Conservation (phyloP, 2,797 vertebrate species). For the Schizopygopsis pylzovi region DNA sequence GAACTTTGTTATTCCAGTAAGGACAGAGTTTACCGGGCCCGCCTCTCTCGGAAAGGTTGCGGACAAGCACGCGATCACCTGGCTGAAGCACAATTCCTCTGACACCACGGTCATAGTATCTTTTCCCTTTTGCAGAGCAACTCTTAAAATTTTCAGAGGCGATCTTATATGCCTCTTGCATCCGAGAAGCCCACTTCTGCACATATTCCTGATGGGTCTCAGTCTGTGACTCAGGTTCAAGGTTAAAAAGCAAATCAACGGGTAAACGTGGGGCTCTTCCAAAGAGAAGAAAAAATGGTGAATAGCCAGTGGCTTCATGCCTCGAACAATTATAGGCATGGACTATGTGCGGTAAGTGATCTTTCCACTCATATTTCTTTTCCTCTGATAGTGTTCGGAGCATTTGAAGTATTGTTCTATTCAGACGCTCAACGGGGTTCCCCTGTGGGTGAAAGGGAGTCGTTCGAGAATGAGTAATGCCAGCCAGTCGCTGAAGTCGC, state of each 20-base stretch:
- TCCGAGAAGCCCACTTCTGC: background rate
- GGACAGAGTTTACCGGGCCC: background rate
- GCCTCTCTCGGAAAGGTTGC: slow-evolving; percentile 11
- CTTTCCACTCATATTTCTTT: too few species aligned
- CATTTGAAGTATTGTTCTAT: too few species aligned
- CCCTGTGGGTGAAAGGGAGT: too few species aligned
- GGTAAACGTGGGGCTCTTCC: background rate
- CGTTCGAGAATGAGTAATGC: too few species aligned
- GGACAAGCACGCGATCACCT: background rate
- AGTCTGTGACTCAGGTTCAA: background rate
- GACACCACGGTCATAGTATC: background rate
- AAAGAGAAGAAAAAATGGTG: background rate
- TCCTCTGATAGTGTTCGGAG: too few species aligned
- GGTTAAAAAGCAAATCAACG: background rate
- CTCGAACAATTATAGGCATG: too few species aligned
- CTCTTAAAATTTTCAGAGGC: background rate
- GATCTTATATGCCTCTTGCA: background rate
- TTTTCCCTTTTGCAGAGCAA: background rate
- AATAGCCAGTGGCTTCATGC: too few species aligned
- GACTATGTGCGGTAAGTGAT: too few species aligned
- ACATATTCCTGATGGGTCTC: background rate
- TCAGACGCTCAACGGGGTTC: too few species aligned
- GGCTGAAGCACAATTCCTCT: background rate
- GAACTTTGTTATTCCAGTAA: slow-evolving; percentile 18
- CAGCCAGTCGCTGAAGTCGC: too few species aligned